Evolutionary conservation across 2,888 invertebrate species (phyloP).

Genomic region (Chrysolina americana): DNA sequence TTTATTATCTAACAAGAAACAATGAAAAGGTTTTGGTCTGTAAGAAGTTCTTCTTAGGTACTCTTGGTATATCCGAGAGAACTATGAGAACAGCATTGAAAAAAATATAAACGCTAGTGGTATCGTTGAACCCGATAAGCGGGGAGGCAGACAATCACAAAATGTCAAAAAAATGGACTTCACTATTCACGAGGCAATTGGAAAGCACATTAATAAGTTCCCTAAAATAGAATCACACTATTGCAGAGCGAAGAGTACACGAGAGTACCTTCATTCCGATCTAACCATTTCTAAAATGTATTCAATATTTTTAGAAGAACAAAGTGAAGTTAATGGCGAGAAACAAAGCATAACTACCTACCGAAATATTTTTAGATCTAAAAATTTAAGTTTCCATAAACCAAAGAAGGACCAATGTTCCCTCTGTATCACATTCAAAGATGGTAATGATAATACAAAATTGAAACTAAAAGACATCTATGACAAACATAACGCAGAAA

Average conservation of each 20-base stretch:
- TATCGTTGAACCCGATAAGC: conserved; percentile 1
- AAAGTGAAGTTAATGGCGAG: too few relatives aligned
- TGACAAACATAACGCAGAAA: conserved; percentile 50
- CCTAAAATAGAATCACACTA: conserved; percentile 43
- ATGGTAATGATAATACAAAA: conserved; percentile 44
- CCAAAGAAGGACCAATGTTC: conserved; percentile 54
- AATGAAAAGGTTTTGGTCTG: conserved; percentile 1
- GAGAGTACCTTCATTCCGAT: conserved; percentile 39
- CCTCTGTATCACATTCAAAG: conserved; percentile 46
- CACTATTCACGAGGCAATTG: conserved; percentile 19
- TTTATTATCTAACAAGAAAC: not conserved
- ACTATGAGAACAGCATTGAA: too few relatives aligned
- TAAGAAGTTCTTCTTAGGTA: not conserved
- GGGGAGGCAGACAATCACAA: not conserved
- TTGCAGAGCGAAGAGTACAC: conserved; percentile 35
- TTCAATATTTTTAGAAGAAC: conserved; percentile 29
- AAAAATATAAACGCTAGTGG: not conserved
- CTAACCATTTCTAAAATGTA: conserved; percentile 41
- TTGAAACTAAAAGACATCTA: conserved; percentile 42
- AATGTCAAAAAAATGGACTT: not conserved
- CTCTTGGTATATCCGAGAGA: too few relatives aligned
- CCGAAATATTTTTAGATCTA: not conserved
- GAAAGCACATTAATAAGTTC: conserved; percentile 39
- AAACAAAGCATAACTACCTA: too few relatives aligned
- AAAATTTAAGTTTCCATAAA: not conserved